Conservation (phyloP, 2,113 vertebrate genomes). For the Neodontobutis hainanensis region DNA sequence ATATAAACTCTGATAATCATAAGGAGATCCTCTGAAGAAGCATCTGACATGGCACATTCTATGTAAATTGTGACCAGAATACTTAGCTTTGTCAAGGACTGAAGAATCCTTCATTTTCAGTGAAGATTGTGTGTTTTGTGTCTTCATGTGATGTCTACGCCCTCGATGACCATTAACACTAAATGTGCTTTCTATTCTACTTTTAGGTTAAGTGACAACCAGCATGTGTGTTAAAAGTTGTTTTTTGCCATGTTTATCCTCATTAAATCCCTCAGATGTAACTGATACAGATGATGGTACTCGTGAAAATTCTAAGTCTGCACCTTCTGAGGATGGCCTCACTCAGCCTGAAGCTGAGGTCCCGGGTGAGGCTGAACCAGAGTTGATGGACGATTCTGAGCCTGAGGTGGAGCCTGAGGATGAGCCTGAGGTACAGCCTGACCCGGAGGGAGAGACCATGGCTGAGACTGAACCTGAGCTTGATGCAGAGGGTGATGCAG, state of each 20-base stretch:
- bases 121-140: slow-evolving; percentile 93
- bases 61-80: slow-evolving; percentile 38
- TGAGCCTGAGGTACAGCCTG: slow-evolving; percentile 31
- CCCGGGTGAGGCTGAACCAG: slow-evolving; percentile 68
- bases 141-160: slow-evolving; percentile 90
- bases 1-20: slow-evolving; percentile 20
- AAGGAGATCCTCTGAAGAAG: slow-evolving; percentile 24
- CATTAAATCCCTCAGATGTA: slow-evolving; percentile 99
- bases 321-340: slow-evolving; percentile 92
- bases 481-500: slow-evolving; percentile 75
- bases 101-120: slow-evolving; percentile 68
- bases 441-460: slow-evolving; percentile 2
- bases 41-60: slow-evolving; percentile 36
- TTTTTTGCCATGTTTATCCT: slow-evolving; percentile 99
- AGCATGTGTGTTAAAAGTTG: slow-evolving; percentile 98
- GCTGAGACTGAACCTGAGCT: slow-evolving; percentile 12
- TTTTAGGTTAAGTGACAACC: slow-evolving; percentile 93
- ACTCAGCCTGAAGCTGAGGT: slow-evolving; percentile 66
- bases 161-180: slow-evolving; percentile 92
- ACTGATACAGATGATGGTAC: slow-evolving; percentile 99
- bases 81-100: slow-evolving; percentile 44
- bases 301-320: slow-evolving; percentile 98
- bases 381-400: slow-evolving; percentile 51
- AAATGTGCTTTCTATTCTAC: slow-evolving; percentile 94
- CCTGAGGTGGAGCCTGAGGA: slow-evolving; percentile 18